Evolutionary conservation across 2,797 vertebrate genomes (phyloP).

Genomic region (Cryptoprocta ferox): DNA sequence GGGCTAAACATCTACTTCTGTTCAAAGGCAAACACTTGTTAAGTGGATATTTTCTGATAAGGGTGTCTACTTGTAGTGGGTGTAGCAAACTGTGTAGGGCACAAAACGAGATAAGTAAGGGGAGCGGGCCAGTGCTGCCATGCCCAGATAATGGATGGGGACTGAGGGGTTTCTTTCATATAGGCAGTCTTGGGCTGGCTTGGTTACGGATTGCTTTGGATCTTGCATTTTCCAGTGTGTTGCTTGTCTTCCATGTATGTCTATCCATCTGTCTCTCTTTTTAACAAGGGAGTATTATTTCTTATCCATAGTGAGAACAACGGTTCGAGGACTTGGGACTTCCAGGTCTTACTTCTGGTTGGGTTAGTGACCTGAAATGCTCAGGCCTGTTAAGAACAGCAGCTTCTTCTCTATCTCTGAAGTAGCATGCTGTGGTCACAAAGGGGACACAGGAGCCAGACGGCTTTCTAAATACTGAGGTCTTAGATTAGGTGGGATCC

Average conservation of each 20-base stretch:
- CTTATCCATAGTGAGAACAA: not conserved
- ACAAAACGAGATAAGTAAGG: conserved; percentile 63
- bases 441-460: not conserved
- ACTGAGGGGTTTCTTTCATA: not conserved
- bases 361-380: not conserved
- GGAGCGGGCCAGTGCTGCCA: conserved; percentile 37
- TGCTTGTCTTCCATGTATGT: not conserved
- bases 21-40: conserved; percentile 62
- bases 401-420: not conserved
- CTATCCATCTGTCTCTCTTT: not conserved
- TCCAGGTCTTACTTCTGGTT: conserved; percentile 15
- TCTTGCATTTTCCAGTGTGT: not conserved
- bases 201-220: not conserved
- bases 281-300: not conserved
- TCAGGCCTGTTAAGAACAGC: not conserved
- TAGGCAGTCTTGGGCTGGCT: not conserved
- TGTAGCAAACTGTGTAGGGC: conserved; percentile 30
- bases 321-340: not conserved
- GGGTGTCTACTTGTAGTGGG: conserved; percentile 44
- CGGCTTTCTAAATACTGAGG: not conserved
- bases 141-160: conserved; percentile 66
- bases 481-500: not conserved
- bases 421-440: not conserved
- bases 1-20: conserved; percentile 51
- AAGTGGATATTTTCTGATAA: conserved; percentile 77